A percentile compares a stretch with the other conserved stretches of the same genome.
These are phyloP conservation scores for Gadopsis bispinosus DNA, from an alignment of 2,797 vertebrate species.

Conservation along the genomic window DNA sequence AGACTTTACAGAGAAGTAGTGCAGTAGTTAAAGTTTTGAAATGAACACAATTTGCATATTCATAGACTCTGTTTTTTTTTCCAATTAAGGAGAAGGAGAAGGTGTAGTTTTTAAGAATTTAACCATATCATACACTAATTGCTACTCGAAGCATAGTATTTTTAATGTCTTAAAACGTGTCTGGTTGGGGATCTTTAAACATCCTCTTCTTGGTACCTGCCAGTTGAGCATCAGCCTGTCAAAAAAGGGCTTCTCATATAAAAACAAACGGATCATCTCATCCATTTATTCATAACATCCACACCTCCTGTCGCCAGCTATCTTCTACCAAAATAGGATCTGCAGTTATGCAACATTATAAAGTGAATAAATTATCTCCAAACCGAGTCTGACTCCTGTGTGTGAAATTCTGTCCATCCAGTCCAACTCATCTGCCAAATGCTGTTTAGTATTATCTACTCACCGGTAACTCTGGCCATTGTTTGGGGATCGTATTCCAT, in stretches of 20 bases:
- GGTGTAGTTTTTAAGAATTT: slow-evolving; percentile 17
- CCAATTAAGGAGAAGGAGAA: background rate
- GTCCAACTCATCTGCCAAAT: slow-evolving; percentile 57
- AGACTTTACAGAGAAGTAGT: background rate
- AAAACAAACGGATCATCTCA: slow-evolving; percentile 65
- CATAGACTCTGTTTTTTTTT: background rate
- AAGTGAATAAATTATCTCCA: slow-evolving; percentile 41
- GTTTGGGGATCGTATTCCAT: slow-evolving; percentile 53
- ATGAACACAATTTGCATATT: slow-evolving; percentile 14
- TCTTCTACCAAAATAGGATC: slow-evolving; percentile 43
- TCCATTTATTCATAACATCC: slow-evolving; percentile 63
- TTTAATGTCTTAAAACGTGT: slow-evolving; percentile 44
- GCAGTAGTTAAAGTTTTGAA: slow-evolving; percentile 5
- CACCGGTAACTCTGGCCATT: slow-evolving; percentile 67
- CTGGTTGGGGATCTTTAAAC: slow-evolving; percentile 47
- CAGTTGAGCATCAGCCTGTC: slow-evolving; percentile 37
- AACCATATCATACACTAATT: slow-evolving; percentile 26
- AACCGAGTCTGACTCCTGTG: slow-evolving; percentile 37
- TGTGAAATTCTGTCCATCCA: slow-evolving; percentile 65
- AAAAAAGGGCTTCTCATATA: slow-evolving; percentile 32
- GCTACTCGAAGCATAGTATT: slow-evolving; percentile 27
- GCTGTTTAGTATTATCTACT: slow-evolving; percentile 65
- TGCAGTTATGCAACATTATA: slow-evolving; percentile 41
- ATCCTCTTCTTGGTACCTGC: slow-evolving; percentile 41
- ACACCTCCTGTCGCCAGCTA: slow-evolving; percentile 45